Conservation (phyloP, 2,797 vertebrate genomes). For the Rhadinocentrus ornatus region DNA sequence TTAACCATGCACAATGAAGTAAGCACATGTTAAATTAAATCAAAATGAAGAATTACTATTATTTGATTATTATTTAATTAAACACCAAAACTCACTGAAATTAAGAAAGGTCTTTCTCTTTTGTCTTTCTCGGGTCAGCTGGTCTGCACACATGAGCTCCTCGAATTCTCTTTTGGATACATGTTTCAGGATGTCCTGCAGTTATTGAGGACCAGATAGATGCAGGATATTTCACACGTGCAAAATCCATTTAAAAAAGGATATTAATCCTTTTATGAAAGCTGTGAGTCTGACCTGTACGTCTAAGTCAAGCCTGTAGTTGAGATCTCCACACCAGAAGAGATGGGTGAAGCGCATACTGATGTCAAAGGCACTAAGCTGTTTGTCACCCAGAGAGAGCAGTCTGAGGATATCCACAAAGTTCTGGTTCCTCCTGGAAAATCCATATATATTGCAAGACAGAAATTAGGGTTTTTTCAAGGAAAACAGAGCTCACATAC, state of each 20-base stretch:
- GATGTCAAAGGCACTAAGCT: slow-evolving; percentile 84
- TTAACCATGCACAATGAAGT: slow-evolving; percentile 61
- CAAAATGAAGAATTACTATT: neutral
- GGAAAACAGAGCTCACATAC: neutral
- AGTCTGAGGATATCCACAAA: slow-evolving; percentile 86
- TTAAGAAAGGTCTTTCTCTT: slow-evolving; percentile 87
- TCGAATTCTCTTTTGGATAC: slow-evolving; percentile 86
- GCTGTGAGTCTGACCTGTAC: slow-evolving; percentile 76
- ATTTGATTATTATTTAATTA: neutral
- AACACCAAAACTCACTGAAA: slow-evolving; percentile 80
- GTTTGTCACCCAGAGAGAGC: slow-evolving; percentile 85
- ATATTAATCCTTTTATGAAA: neutral
- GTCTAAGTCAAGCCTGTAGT: slow-evolving; percentile 87
- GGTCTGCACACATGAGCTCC: slow-evolving; percentile 86
- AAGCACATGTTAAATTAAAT: neutral
- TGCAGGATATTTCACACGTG: neutral
- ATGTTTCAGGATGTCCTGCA: slow-evolving; percentile 86
- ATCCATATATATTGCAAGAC: neutral
- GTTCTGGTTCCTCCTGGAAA: slow-evolving; percentile 87
- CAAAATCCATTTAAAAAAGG: neutral
- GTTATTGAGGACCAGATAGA: neutral
- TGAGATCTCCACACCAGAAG: slow-evolving; percentile 90
- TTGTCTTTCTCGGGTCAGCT: slow-evolving; percentile 85
- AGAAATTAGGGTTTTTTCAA: neutral
- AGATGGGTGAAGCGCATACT: slow-evolving; percentile 87